Evolutionary conservation across 2,113 vertebrate species (phyloP).

Genomic region (Thamnophis sirtalis): DNA sequence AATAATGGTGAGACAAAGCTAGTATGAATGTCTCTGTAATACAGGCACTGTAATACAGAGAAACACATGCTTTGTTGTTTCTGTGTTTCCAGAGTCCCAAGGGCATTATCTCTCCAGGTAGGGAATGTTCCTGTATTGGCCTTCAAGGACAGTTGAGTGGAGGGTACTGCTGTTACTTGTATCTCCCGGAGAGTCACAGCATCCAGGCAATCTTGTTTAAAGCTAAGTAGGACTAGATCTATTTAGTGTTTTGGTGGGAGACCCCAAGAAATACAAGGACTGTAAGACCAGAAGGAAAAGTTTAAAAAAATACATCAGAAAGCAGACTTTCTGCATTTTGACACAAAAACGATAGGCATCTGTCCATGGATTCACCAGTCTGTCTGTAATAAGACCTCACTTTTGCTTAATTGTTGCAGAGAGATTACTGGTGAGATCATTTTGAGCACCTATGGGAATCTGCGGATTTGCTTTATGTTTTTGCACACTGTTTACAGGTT

Average conservation of each 20-base stretch:
- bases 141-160: background rate
- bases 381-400: background rate
- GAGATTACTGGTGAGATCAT: background rate
- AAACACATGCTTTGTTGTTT: background rate
- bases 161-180: background rate
- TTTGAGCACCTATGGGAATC: background rate
- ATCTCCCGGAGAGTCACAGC: background rate
- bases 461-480: background rate
- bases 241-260: background rate
- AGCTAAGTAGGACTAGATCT: background rate
- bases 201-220: background rate
- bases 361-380: background rate
- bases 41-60: background rate
- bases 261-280: background rate
- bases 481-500: background rate
- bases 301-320: background rate
- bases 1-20: background rate
- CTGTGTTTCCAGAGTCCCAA: background rate
- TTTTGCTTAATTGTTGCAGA: background rate
- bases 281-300: background rate
- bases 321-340: background rate
- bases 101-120: background rate
- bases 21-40: background rate
- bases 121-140: background rate
- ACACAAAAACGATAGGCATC: background rate